Evolutionary conservation across 2,797 vertebrate species (phyloP), one percentile per base, ranked within the genome.

Genomic region (Smutsia gigantea): DNA sequence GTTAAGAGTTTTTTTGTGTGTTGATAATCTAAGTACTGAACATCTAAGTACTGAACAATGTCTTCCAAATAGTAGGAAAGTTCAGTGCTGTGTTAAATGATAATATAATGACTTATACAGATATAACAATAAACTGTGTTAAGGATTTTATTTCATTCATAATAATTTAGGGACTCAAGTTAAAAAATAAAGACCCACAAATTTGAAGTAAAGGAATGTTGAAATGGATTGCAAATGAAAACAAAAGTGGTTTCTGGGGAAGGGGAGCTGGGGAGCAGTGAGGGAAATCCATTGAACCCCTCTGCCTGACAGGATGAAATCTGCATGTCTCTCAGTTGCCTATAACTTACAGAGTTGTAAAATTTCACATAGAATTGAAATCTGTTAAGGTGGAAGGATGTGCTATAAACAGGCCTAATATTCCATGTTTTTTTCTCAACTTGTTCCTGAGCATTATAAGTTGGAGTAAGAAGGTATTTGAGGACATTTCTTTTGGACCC

Each of bases 71-170:
- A 49, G 13, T 85, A 37, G 91, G 71, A 88, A 85, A 83, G 74
- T 74, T 87, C 63, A 46, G 46, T 46, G 46, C 34, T 81, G 5
- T n/a, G 19, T 72, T 55, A 71, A 72, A 88, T 0, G 14, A 51
- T 64, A 39, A 42, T 57, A 81, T 42, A 34, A 13, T 88, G 57
- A 91, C 64, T 66, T 84, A 83, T 14, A 29, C 64, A 92, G 46
- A 69, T 74, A 72, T 31, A 42, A 89, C 77, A 89, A 78, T 74
- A 95, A 94, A 53, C 18, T 18, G 4, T 55, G 37, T 77, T 93
- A 66, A 91, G 57, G 57, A 61, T 86, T 96, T 96, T 91, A 87
- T 86, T 93, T 71, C 93, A 85, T 39, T 93, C 11, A 49, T 74
- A 66, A 25, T 86, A 34, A 77, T 0, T 42, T 49, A 90, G 74